Evolutionary conservation across 2,797 vertebrate species (phyloP), one percentile per base, ranked within the genome.

Genomic region (Onychomys torridus): DNA sequence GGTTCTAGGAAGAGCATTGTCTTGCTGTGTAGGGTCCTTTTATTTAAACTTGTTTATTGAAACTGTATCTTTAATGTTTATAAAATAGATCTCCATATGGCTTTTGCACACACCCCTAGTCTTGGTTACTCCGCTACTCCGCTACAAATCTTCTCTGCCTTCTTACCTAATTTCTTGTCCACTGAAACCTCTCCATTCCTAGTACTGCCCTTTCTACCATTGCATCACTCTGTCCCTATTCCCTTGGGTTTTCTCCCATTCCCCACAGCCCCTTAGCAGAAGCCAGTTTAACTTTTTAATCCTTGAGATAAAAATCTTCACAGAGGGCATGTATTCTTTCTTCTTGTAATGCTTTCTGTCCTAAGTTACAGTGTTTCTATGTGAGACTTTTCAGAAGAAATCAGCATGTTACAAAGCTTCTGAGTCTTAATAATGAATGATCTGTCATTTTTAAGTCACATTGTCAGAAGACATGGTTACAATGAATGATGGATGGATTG

Each of bases 321-420:
- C 59, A 93, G 43, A 89, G 49, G 16, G 52, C 23, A 17, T 23
- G 76, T 46, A 76, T 93, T 96, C 32, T 67, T 91, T 86, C 27
- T 40, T 12, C 9, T 2, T 25, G 43, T 34, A 57, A 67, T 75
- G 81, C 27, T 89, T 78, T 75, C 27, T 89, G 27, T 57, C 52
- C 90, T 71, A 75, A 40, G 23, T 29, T 34, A 40, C 32, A 65
- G 29, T 59, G 19, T 67, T 94, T 43, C 23, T 75, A 82, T 77
- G 34, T 71, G 5, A 73, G 69, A 79, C 37, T 82, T 90, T 78
- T 17, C 46, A 19, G 13, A 34, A 34, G 19, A 93, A 5, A 46
- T n/a, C 73, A 89, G 40, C n/a, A 75, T 12, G 17, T 75, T 93
- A n/a, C 43, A 52, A 3, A 81, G 52, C 29, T 89, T 93, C 55